Conservation (phyloP, 1,140 invertebrate species). For the Pseudachorutes palmiensis region DNA sequence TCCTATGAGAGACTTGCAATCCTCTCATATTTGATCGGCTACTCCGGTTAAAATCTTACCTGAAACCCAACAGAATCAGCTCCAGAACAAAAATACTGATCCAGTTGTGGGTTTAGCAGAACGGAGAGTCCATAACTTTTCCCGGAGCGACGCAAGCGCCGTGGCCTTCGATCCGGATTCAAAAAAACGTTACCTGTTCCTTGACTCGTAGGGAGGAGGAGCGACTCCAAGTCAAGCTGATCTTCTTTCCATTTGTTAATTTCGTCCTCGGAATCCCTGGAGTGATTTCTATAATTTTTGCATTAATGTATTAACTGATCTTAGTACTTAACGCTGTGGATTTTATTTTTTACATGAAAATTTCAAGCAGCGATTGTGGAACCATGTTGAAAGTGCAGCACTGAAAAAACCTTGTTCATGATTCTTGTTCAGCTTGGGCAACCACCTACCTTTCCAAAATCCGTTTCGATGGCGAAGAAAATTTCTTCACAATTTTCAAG, state of each 20-base stretch:
- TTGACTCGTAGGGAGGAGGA: background rate
- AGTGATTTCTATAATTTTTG: conserved; percentile 15
- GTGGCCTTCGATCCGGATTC: background rate
- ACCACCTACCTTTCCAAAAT: conserved; percentile 58
- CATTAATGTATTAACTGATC: too few species aligned
- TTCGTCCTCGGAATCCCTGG: background rate
- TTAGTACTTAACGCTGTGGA: too few species aligned
- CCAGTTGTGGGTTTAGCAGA: conserved; percentile 44
- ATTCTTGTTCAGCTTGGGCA: too few species aligned
- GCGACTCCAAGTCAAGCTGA: background rate
- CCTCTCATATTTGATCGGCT: too few species aligned
- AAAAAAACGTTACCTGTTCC: background rate
- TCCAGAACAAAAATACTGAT: conserved; percentile 68
- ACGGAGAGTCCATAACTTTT: conserved; percentile 21
- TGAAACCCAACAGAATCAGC: conserved; percentile 68
- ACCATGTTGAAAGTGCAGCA: conserved; percentile 13
- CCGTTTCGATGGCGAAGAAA: conserved; percentile 65
- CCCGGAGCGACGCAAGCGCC: conserved; percentile 6
- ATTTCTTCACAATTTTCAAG: conserved; percentile 54
- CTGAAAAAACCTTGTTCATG: too few species aligned
- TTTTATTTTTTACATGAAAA: background rate
- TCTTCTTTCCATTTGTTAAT: background rate
- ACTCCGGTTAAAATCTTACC: too few species aligned
- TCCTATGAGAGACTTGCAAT: background rate
- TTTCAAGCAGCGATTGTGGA: conserved; percentile 5